A percentile compares a stretch with the other conserved stretches of the same genome.
Conservation (phyloP, 2,888 invertebrate genomes). For the Horisme vitalbata region DNA sequence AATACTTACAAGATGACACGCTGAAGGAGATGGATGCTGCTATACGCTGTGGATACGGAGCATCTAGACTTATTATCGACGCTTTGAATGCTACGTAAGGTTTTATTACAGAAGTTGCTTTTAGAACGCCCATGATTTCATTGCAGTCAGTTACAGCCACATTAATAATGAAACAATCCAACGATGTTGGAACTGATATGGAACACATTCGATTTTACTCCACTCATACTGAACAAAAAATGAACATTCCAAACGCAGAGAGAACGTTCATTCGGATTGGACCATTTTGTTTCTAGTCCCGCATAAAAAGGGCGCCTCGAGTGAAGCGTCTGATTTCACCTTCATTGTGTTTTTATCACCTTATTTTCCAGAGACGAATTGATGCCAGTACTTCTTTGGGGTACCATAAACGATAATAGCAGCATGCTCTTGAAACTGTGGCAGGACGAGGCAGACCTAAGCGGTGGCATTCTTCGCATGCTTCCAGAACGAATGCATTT, state of each 20-base stretch:
- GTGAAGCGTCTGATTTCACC: too few relatives aligned
- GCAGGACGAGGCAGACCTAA: conserved; percentile 50
- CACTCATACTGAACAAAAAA: too few relatives aligned
- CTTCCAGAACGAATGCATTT: conserved; percentile 40
- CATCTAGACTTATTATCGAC: conserved; percentile 52
- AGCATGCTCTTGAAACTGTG: conserved; percentile 59
- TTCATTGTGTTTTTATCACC: neutral
- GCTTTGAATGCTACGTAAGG: conserved; percentile 61
- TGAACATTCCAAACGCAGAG: too few relatives aligned
- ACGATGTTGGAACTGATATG: too few relatives aligned
- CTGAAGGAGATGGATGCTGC: conserved; percentile 56
- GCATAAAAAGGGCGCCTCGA: too few relatives aligned
- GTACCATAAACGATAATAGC: conserved; percentile 45
- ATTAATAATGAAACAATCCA: too few relatives aligned
- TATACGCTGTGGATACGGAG: conserved; percentile 51
- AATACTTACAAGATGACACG: conserved; percentile 56
- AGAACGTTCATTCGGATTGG: too few relatives aligned
- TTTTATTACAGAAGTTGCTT: neutral
- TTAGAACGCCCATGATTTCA: too few relatives aligned
- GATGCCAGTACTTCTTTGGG: conserved; percentile 52
- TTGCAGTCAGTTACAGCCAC: too few relatives aligned
- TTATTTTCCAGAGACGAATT: conserved; percentile 46
- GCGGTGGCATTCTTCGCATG: conserved; percentile 55
- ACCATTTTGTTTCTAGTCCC: too few relatives aligned
- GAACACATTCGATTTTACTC: too few relatives aligned